phyloP scores from a whole-genome alignment of 1,140 invertebrate species.

The Aethina tumida region DNA sequence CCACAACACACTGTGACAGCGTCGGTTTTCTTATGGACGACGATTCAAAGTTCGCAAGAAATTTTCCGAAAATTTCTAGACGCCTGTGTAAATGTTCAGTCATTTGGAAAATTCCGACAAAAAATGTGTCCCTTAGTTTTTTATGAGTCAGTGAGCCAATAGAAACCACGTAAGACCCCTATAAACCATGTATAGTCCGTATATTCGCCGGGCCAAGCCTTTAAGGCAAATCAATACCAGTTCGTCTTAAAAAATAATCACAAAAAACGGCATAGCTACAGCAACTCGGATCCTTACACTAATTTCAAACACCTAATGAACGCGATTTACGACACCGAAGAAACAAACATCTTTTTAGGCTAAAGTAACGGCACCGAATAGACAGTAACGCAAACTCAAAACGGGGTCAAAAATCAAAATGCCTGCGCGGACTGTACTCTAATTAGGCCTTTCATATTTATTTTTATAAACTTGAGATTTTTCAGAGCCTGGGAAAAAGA shows the following conservation, averaged over 20 bases:
- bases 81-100: constrained; percentile 34
- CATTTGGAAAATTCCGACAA: constrained; percentile 37
- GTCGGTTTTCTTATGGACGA: constrained; percentile 13
- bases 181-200: constrained; percentile 34
- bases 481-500: constrained; percentile 30
- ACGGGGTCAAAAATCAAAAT: constrained; percentile 34
- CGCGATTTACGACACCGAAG: constrained; percentile 16
- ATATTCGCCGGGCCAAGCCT: constrained; percentile 36
- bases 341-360: constrained; percentile 28
- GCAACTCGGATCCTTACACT: constrained; percentile 23
- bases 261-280: constrained; percentile 27
- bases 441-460: constrained; percentile 35
- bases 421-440: constrained; percentile 25
- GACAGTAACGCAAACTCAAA: constrained; percentile 30
- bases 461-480: constrained; percentile 35
- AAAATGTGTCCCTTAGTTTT: constrained; percentile 34
- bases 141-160: constrained; percentile 37
- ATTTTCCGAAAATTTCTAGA: constrained; percentile 32
- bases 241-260: constrained; percentile 34
- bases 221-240: constrained; percentile 36
- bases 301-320: constrained; percentile 13
- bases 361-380: constrained; percentile 30
- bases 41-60: constrained; percentile 13
- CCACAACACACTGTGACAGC: constrained; percentile 8
- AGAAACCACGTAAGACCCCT: constrained; percentile 35